Conservation (phyloP, 2,888 invertebrate genomes). For the Arenicola marina region DNA sequence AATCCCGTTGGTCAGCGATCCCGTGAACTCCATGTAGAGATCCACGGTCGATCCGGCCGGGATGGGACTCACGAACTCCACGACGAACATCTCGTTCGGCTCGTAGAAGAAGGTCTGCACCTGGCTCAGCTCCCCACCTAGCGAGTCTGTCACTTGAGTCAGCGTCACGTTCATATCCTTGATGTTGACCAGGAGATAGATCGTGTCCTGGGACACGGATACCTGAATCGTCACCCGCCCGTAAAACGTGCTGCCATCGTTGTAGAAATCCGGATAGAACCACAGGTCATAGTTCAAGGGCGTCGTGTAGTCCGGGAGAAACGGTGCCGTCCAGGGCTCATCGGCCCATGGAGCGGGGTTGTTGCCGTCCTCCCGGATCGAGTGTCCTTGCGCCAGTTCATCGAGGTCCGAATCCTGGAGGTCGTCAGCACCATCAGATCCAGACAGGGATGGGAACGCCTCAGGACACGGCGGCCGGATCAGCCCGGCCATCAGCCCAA, state of each 20-base stretch:
- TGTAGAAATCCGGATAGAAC: conserved; percentile 70
- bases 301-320: conserved; percentile 68
- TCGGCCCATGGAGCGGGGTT: not conserved
- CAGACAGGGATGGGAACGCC: not conserved
- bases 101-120: conserved; percentile 51
- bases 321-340: conserved; percentile 38
- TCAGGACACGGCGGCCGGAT: not conserved
- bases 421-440: not conserved
- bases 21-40: conserved; percentile 69
- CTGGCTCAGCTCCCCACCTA: conserved; percentile 16
- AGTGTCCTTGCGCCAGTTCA: too few relatives aligned
- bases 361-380: conserved; percentile 64
- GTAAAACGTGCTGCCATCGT: conserved; percentile 62
- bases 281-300: conserved; percentile 73
- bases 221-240: conserved; percentile 66
- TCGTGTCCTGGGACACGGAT: conserved; percentile 49
- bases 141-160: conserved; percentile 50
- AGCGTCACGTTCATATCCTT: conserved; percentile 66
- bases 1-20: conserved; percentile 71
- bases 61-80: conserved; percentile 45
- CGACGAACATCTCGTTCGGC: conserved; percentile 63
- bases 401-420: too few relatives aligned
- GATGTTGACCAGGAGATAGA: conserved; percentile 67
- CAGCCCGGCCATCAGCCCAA: conserved; percentile 5
- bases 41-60: conserved; percentile 39